Base-by-base conservation (phyloP, 2,797 vertebrate genomes). In the Argyrosomus regius region DNA sequence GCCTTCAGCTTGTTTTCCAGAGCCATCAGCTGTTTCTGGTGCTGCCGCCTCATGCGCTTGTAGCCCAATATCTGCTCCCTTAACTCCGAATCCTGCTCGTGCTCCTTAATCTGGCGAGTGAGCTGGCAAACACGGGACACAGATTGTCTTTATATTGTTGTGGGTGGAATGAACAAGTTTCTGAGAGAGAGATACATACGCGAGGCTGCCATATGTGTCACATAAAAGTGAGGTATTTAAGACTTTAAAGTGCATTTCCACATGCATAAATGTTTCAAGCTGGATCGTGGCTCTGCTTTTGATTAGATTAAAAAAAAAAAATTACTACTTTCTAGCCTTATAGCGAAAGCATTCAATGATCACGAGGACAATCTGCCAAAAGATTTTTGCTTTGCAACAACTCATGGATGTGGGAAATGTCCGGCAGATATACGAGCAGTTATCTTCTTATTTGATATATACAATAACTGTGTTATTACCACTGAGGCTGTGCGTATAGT, bases 61-160 rank as follows among this genome's bases (percentile, higher is more conserved):
- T 99, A 99, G 78, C 98, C 98, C 76, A 98, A 96, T 95, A 99
- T 99, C 92, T 99, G 98, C 89, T 99, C 98, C 74, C 98, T 96
- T 78, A 99, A 95, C 87, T 99, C 98, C 0, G 98, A 99, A 89
- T 99, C 98, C 87, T 99, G 98, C 85, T 99, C 98, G 2, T 99
- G 98, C 84, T 99, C 98, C 93, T 99, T 99, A 87, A 99, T 99
- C 93, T 99, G 98, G 84, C 98, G 97, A 31, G 98, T 99, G 89
- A 99, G 98, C 98, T 99, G 93, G 53, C 10, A 80, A 80, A 80
- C 4, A 75, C 16, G 77, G 59, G 0, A 68, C 68, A 89, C 1
- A 62, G 4, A 58, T 53, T 48, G 4, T 57, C 14, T 66, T 83
- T 16, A 64, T 24, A 43, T 26, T 52, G 16, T 13, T 61, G 64